A percentile compares a stretch with the other conserved stretches of the same genome.
phyloP scores from a whole-genome alignment of 2,888 invertebrate genomes.

The Hyles lineata region DNA sequence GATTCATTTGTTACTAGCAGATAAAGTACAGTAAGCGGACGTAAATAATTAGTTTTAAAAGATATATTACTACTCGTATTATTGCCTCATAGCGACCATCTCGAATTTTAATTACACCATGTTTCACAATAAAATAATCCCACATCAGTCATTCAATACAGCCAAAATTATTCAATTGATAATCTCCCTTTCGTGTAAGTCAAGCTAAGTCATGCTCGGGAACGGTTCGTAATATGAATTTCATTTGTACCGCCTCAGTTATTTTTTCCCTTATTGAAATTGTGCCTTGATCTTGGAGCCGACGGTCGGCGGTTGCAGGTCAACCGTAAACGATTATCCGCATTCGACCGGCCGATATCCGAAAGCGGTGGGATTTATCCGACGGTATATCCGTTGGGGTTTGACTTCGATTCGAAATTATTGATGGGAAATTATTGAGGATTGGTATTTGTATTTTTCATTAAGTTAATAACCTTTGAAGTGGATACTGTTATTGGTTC shows the following conservation, averaged over 20 bases:
- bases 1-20: too few relatives aligned
- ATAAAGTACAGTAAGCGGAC: too few relatives aligned
- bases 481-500: neutral
- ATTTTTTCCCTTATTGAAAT: conserved; percentile 23
- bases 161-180: conserved; percentile 1
- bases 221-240: conserved; percentile 20
- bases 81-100: too few relatives aligned
- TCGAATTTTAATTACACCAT: too few relatives aligned
- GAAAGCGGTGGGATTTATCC: conserved; percentile 23
- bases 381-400: conserved; percentile 9
- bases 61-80: too few relatives aligned
- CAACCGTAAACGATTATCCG: conserved; percentile 24
- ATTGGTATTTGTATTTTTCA: neutral
- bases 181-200: conserved; percentile 1
- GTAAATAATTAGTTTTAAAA: too few relatives aligned
- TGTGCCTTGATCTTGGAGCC: conserved; percentile 13
- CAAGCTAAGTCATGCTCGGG: conserved; percentile 16
- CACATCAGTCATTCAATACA: too few relatives aligned
- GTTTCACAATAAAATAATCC: too few relatives aligned
- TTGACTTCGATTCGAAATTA: conserved; percentile 1
- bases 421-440: neutral
- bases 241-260: conserved; percentile 22
- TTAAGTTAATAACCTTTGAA: neutral
- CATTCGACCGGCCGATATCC: conserved; percentile 22
- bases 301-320: conserved; percentile 10